Evolutionary conservation across 2,888 invertebrate species (phyloP), one percentile per base, ranked within the genome.

Genomic region (Tiliacea aurago): DNA sequence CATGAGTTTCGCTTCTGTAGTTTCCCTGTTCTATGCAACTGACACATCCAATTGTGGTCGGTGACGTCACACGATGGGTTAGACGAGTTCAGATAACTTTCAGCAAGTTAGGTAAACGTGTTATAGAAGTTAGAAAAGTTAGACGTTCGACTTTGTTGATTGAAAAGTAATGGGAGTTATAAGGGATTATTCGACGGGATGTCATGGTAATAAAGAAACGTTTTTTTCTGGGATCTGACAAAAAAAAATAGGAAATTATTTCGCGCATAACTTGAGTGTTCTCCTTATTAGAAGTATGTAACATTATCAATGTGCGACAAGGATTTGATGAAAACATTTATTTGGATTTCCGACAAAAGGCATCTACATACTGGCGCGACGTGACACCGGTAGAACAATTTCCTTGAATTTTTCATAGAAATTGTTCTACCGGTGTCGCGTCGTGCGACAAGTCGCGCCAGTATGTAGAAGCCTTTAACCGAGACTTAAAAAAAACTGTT

Each of bases 41-140:
- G 86, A 84, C 84, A 74, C 65, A 77, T 86, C 72, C 80, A 75
- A 86, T 85, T 85, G 86, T 78, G 86, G 84, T 68, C 20, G 23
- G 73, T 63, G 84, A 70, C 84, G 65, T 82, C 84, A 85, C 77
- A 45, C 66, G 45, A 55, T 53, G 61, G 81, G 73, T 68, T 71
- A 73, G 76, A 80, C 73, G 68, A 80, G 75, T 76, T 84, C 58
- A 65, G 73, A 80, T 78, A 82, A 86, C 69, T 85, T 80, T 66
- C 59, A 58, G 58, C 11, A 65, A 86, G 82, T 85, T 84, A 51
- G 41, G 43, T 84, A 86, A 86, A 71, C 69, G 82, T 82, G 80
- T 85, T 85, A 84, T 59, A 65, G 70, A 18, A 73, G 82, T 61
- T 73, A 72, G 78, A 73, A 84, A 84, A 86, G 84, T 85, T 84